phyloP scores from a whole-genome alignment of 2,113 vertebrate genomes.

The Pogonocichla stellata region DNA sequence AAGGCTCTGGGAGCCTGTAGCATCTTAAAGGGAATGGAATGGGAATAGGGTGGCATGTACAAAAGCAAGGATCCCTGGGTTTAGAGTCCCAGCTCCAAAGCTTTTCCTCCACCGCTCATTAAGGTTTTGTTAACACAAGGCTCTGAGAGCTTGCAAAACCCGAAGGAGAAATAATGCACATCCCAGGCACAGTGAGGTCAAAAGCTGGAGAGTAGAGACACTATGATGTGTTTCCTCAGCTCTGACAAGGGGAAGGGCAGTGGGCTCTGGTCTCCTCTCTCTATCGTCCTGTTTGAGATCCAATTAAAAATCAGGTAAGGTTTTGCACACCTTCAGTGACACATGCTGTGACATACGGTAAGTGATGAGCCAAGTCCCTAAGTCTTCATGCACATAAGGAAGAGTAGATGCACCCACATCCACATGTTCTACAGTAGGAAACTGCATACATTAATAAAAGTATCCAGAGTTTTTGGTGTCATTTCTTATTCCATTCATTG shows the following conservation, averaged over 20 bases:
- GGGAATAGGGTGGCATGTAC: not conserved
- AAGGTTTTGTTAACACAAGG: not conserved
- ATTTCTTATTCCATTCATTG: not conserved
- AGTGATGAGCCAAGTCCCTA: not conserved
- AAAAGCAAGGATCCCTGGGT: not conserved
- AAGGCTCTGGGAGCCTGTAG: not conserved
- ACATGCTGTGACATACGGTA: not conserved
- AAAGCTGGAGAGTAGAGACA: not conserved
- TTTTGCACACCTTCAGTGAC: not conserved
- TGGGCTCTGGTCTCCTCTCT: not conserved
- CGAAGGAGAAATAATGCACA: not conserved
- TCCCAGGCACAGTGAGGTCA: not conserved
- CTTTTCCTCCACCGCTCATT: not conserved
- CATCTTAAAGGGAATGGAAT: not conserved
- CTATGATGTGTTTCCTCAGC: not conserved
- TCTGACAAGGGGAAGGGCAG: not conserved
- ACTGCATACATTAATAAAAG: not conserved
- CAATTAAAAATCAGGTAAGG: not conserved
- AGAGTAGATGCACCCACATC: not conserved
- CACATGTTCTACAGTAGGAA: fast-evolving
- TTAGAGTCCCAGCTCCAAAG: not conserved
- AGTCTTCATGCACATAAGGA: fast-evolving
- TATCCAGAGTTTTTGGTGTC: not conserved
- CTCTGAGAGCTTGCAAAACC: not conserved
- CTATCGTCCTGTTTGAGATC: not conserved